Conservation (phyloP, 2,888 invertebrate species). For the Habroteleia sp. region DNA sequence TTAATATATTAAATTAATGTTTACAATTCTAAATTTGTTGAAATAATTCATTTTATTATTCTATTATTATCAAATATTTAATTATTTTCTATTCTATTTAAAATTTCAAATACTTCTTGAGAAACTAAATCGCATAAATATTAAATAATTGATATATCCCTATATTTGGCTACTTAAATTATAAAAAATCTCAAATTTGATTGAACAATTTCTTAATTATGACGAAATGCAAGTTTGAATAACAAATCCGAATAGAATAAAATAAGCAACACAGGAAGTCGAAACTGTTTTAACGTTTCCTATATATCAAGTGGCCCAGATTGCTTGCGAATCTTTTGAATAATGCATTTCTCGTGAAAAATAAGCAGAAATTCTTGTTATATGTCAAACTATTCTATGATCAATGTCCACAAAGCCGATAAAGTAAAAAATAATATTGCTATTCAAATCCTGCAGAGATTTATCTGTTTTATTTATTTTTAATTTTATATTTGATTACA, state of each 20-base stretch:
- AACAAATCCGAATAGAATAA: conserved; percentile 15
- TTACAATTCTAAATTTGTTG: too few relatives aligned
- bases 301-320: conserved; percentile 34
- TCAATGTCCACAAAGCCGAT: conserved; percentile 38
- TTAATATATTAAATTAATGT: too few relatives aligned
- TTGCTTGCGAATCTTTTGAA: conserved; percentile 41
- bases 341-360: conserved; percentile 46
- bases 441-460: background rate
- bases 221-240: conserved; percentile 8
- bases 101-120: too few relatives aligned
- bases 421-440: conserved; percentile 21
- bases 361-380: conserved; percentile 34
- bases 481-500: too few relatives aligned
- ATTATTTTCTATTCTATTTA: too few relatives aligned
- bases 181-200: too few relatives aligned
- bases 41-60: too few relatives aligned
- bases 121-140: too few relatives aligned
- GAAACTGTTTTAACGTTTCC: conserved; percentile 21
- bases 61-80: too few relatives aligned
- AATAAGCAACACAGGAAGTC: conserved; percentile 12
- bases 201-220: background rate
- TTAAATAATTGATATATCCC: too few relatives aligned
- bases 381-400: conserved; percentile 39
- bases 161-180: too few relatives aligned
- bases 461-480: too few relatives aligned